These are phyloP conservation scores for Pygocentrus nattereri DNA, from an alignment of 2,797 vertebrate genomes.

Conservation along the genomic window DNA sequence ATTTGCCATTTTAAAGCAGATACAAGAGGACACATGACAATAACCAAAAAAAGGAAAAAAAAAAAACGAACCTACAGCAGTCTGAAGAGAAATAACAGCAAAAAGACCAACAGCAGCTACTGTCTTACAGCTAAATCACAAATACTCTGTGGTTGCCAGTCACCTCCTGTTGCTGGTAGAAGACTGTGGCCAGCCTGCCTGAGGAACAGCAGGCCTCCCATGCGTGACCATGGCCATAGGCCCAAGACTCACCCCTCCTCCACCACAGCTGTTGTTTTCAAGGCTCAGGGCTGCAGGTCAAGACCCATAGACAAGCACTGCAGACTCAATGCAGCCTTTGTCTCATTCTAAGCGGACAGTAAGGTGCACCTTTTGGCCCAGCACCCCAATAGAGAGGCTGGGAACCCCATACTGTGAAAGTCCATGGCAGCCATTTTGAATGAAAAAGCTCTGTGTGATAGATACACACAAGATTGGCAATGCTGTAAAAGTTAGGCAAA, in stretches of 20 bases:
- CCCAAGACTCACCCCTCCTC: conserved; percentile 62
- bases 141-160: conserved; percentile 17
- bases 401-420: conserved; percentile 21
- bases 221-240: conserved; percentile 56
- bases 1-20: background rate
- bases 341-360: conserved; percentile 47
- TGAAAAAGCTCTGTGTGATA: conserved; percentile 1
- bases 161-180: conserved; percentile 47
- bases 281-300: conserved; percentile 71
- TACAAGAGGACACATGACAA: background rate
- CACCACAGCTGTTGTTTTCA: conserved; percentile 80
- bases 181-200: conserved; percentile 40
- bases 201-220: conserved; percentile 57
- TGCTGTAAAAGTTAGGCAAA: background rate
- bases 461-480: background rate
- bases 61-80: too few species aligned
- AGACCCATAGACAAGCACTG: conserved; percentile 65
- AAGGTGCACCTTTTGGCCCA: conserved; percentile 39
- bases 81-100: background rate
- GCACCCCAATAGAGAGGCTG: background rate
- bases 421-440: conserved; percentile 9
- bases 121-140: conserved; percentile 1
- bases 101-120: background rate
- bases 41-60: background rate
- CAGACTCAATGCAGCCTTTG: conserved; percentile 67